Base-by-base conservation (phyloP, 2,797 vertebrate species). In the Bothrops alternatus region DNA sequence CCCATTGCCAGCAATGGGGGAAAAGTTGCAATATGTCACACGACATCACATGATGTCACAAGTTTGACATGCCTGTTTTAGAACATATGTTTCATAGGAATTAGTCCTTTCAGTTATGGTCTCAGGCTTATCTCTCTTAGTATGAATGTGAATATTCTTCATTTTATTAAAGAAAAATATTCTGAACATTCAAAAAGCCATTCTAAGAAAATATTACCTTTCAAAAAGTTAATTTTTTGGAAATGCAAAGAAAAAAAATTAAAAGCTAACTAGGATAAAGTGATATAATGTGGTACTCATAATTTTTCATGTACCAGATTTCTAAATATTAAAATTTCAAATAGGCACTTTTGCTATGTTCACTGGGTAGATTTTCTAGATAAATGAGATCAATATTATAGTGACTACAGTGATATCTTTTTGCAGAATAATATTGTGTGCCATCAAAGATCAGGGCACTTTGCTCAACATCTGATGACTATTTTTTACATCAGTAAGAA, bases 321-420 rank as follows among this genome's bases (percentile, higher is more conserved):
- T 82, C 42, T 89, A 56, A 73, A 60, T n/a, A 3, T 73, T 53
- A 73, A 73, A 63, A 86, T 87, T 87, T 69, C 37, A 58, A 28
- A 86, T 14, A 89, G 58, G 55, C 53, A 65, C 3, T 20, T 65
- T 57, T 20, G 18, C 25, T 86, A 47, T 82, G 16, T 56, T 11
- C n/a, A 57, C 11, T 56, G 47, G 73, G 8, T 63, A 7, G 26
- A 14, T 90, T 73, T n/a, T 87, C 56, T 86, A 58, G 53, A 87
- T 92, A 50, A 23, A n/a, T 69, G 53, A 87, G 86, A 90, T 87
- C 53, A 87, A 69, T 90, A 65, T 65, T 47, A 90, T 37, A 86
- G 56, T 86, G 47, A 86, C 69, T 92, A 16, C 8, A 23, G 2
- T 23, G 37, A 82, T 61, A 23, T 63, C 14, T 32, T 63, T 61